A percentile compares a stretch with the other conserved stretches of the same genome.
Evolutionary conservation across 2,888 invertebrate genomes (phyloP).

Genomic region (Elmis aenea): DNA sequence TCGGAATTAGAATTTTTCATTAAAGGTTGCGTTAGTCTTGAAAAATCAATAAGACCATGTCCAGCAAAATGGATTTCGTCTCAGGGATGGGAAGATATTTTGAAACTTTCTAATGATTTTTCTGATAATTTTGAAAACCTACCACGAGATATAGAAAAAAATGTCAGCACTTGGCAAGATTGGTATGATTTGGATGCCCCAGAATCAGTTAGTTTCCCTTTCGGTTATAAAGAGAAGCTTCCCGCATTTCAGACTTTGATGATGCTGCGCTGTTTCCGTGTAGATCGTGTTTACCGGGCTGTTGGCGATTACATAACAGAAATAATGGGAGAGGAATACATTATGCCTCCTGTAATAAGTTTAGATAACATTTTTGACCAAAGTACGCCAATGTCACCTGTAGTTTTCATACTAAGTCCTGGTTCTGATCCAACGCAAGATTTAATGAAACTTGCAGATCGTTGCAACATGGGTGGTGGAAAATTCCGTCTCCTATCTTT

Average conservation of each 20-base stretch:
- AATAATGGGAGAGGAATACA: slow-evolving; percentile 82
- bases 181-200: slow-evolving; percentile 85
- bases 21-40: slow-evolving; percentile 73
- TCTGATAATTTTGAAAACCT: slow-evolving; percentile 60
- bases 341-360: slow-evolving; percentile 83
- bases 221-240: slow-evolving; percentile 61
- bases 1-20: slow-evolving; percentile 84
- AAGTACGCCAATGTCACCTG: slow-evolving; percentile 75
- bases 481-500: slow-evolving; percentile 85
- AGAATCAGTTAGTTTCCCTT: slow-evolving; percentile 67
- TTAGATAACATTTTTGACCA: slow-evolving; percentile 81
- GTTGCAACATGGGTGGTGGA: slow-evolving; percentile 63
- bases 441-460: slow-evolving; percentile 71
- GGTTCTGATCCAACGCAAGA: slow-evolving; percentile 91
- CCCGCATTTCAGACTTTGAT: slow-evolving; percentile 68
- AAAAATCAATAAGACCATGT: slow-evolving; percentile 61
- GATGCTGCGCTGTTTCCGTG: slow-evolving; percentile 82
- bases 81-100: slow-evolving; percentile 78
- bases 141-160: slow-evolving; percentile 38
- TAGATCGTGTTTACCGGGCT: slow-evolving; percentile 84
- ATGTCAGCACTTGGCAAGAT: slow-evolving; percentile 44
- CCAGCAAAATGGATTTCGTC: slow-evolving; percentile 50
- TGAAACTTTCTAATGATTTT: slow-evolving; percentile 68
- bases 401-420: slow-evolving; percentile 89
- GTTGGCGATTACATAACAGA: slow-evolving; percentile 76